These are phyloP conservation scores for Formica exsecta DNA, from an alignment of 1,140 invertebrate genomes.

Conservation along the genomic window DNA sequence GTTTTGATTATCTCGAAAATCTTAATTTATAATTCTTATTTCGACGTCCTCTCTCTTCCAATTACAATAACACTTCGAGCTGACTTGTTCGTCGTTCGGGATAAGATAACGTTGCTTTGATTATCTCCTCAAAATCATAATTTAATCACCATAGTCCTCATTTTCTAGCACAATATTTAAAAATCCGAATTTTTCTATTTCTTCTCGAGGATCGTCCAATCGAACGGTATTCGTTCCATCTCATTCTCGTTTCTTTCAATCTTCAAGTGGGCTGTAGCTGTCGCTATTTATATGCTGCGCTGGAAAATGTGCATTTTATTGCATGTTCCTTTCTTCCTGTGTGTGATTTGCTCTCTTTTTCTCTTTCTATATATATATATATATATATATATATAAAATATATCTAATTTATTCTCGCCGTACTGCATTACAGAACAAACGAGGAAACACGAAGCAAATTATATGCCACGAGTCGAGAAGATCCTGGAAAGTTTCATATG, in stretches of 20 bases:
- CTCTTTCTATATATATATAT: too few species aligned
- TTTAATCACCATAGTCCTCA: background rate
- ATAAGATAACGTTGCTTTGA: slow-evolving; percentile 32
- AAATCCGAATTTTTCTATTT: background rate
- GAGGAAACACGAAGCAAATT: slow-evolving; percentile 51
- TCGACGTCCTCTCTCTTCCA: background rate
- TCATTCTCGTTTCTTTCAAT: background rate
- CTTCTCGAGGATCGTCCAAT: background rate
- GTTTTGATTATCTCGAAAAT: slow-evolving; percentile 42
- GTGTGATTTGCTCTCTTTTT: slow-evolving; percentile 28
- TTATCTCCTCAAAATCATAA: slow-evolving; percentile 18
- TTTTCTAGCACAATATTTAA: background rate
- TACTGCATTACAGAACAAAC: background rate
- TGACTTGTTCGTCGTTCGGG: background rate
- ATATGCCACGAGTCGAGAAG: slow-evolving; percentile 23
- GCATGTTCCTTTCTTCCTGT: background rate
- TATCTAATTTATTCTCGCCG: slow-evolving; percentile 39
- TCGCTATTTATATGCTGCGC: background rate
- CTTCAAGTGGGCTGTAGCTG: background rate
- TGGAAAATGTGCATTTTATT: background rate
- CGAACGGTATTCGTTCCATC: background rate
- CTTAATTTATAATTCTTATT: slow-evolving; percentile 11
- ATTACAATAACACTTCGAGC: slow-evolving; percentile 10
- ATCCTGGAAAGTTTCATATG: background rate
- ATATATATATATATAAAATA: background rate